These are phyloP conservation scores for Varanus salvator DNA, from an alignment of 2,113 vertebrate species.

Conservation along the genomic window DNA sequence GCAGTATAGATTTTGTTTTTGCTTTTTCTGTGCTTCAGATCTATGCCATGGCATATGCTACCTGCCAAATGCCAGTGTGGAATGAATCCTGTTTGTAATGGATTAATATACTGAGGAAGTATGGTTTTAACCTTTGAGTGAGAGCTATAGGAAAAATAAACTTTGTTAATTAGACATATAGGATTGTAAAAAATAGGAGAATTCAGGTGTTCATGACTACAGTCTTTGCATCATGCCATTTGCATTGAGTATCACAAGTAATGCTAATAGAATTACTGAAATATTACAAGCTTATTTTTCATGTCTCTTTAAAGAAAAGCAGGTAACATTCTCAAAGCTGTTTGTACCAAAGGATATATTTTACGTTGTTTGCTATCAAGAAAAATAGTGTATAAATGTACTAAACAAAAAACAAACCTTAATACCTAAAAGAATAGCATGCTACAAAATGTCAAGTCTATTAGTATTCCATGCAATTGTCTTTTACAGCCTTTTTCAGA, in stretches of 20 bases:
- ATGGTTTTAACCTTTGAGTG: too few relatives aligned
- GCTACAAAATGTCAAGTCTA: background rate
- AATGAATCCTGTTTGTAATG: too few relatives aligned
- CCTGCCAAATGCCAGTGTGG: too few relatives aligned
- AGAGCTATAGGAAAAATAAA: background rate
- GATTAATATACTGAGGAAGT: too few relatives aligned
- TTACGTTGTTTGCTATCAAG: background rate
- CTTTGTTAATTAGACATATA: too few relatives aligned
- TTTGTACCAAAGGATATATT: background rate
- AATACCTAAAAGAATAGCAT: background rate
- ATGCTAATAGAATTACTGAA: background rate
- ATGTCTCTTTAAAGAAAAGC: background rate
- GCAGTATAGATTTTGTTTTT: too few relatives aligned
- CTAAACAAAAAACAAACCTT: background rate
- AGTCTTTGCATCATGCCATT: too few relatives aligned
- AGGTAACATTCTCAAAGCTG: background rate
- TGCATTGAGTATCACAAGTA: background rate
- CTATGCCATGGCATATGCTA: too few relatives aligned
- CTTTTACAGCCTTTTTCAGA: background rate
- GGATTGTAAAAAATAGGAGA: too few relatives aligned
- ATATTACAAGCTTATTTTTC: background rate
- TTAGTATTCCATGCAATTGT: background rate
- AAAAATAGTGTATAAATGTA: background rate
- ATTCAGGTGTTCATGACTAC: too few relatives aligned
- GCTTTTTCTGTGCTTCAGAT: too few relatives aligned